These are phyloP conservation scores for Pseudochirops corinnae DNA, from an alignment of 2,797 vertebrate genomes.

Conservation along the genomic window DNA sequence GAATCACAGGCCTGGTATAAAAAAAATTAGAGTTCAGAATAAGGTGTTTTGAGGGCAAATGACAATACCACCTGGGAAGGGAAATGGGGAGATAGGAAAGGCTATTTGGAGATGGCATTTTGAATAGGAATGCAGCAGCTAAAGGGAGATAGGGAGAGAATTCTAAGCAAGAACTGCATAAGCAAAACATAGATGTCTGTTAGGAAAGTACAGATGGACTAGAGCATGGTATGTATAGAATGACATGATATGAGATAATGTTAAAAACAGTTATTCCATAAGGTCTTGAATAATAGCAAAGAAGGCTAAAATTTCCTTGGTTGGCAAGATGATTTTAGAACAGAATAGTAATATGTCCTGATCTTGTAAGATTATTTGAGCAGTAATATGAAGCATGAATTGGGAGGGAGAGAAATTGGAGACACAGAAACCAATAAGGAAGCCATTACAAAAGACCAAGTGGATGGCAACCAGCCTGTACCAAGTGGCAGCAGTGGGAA, in stretches of 20 bases:
- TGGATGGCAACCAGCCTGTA: not conserved
- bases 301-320: not conserved
- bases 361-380: not conserved
- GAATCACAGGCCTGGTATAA: not conserved
- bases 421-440: not conserved
- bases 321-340: not conserved
- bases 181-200: not conserved
- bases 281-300: not conserved
- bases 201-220: not conserved
- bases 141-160: not conserved
- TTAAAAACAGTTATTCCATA: not conserved
- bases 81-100: not conserved
- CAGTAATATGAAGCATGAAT: not conserved
- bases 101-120: not conserved
- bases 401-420: not conserved
- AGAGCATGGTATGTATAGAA: not conserved
- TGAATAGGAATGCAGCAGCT: not conserved
- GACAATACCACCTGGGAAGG: not conserved
- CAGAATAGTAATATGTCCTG: not conserved
- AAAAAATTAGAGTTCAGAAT: not conserved
- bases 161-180: not conserved
- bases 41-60: not conserved
- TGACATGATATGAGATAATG: not conserved
- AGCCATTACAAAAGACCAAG: not conserved
- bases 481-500: not conserved